Base-by-base conservation (phyloP, 2,888 invertebrate genomes). In the Tinea semifulvella region DNA sequence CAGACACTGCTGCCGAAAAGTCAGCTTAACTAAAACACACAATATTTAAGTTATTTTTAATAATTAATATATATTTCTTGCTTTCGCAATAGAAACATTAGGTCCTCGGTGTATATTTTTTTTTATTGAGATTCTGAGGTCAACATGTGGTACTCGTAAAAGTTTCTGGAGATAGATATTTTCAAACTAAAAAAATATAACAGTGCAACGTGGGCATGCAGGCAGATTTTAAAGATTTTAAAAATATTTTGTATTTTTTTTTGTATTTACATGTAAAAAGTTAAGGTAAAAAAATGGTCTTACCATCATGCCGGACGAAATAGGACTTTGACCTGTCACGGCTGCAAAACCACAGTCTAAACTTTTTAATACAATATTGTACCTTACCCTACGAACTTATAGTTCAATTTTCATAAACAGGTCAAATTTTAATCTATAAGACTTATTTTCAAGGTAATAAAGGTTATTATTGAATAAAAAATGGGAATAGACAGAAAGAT, bases 281-380 rank as follows among this genome's bases (percentile, higher is more conserved):
- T 27, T n/a, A n/a, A n/a, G n/a, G n/a, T 7, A 27, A 27, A 27
- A 27, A 10, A n/a, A 27, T 31, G 31, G 7, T 2, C 31, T 14
- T 7, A 7, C 31, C 31, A 31, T 31, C 31, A 13, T n/a, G 13
- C 11, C 13, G 31, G 10, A 10, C 31, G n/a, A 14, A 4, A 7
- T 13, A 31, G 31, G 31, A 31, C 31, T 31, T 31, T 31, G 31
- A 31, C 31, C 31, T 31, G 31, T 31, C 31, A 31, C 31, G 31
- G 31, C 31, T 31, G 31, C 31, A 13, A 31, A 4, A 31, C 31
- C 31, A 31, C 31, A 31, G 6, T 31, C 31, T 6, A 31, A 31
- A 31, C 31, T 31, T 31, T 31, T 13, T 14, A 31, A 13, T 31
- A 31, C 13, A 31, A 31, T 31, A 31, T 31, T 31, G 13, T 14